A percentile compares a stretch with the other conserved stretches of the same genome.
Evolutionary conservation across 2,797 vertebrate species (phyloP).

Genomic region (Lophotriccus pileatus): DNA sequence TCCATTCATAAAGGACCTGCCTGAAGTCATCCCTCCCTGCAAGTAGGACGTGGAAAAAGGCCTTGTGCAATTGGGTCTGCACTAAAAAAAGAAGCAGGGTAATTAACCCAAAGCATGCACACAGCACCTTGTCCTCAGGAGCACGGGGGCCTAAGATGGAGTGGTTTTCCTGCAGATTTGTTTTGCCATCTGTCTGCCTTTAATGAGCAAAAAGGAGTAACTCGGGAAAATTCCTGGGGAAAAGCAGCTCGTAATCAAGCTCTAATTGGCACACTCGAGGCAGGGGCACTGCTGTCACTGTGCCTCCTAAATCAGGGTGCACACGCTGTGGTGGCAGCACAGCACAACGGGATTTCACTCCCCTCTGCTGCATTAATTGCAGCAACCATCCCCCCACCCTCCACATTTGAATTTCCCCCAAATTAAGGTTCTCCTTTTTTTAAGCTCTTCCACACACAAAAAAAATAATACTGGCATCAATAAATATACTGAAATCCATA

Average conservation of each 20-base stretch:
- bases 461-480: not conserved
- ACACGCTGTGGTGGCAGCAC: not conserved
- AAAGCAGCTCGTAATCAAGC: not conserved
- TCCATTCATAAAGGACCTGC: not conserved
- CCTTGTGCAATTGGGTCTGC: not conserved
- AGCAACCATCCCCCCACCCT: not conserved
- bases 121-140: constrained; percentile 34
- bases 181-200: constrained; percentile 45
- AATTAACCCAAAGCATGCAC: not conserved
- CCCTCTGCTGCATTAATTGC: not conserved
- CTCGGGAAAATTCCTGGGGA: not conserved
- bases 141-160: not conserved
- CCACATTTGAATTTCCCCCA: not conserved
- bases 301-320: not conserved
- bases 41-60: not conserved
- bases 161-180: constrained; percentile 33
- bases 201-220: constrained; percentile 23
- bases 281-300: not conserved
- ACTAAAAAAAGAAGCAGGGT: not conserved
- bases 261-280: not conserved
- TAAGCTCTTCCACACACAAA: not conserved
- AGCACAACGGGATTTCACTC: not conserved
- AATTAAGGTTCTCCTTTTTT: not conserved
- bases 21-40: not conserved
- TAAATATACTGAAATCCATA: not conserved